phyloP scores from a whole-genome alignment of 2,113 vertebrate species.

The Ceratotherium simum region DNA sequence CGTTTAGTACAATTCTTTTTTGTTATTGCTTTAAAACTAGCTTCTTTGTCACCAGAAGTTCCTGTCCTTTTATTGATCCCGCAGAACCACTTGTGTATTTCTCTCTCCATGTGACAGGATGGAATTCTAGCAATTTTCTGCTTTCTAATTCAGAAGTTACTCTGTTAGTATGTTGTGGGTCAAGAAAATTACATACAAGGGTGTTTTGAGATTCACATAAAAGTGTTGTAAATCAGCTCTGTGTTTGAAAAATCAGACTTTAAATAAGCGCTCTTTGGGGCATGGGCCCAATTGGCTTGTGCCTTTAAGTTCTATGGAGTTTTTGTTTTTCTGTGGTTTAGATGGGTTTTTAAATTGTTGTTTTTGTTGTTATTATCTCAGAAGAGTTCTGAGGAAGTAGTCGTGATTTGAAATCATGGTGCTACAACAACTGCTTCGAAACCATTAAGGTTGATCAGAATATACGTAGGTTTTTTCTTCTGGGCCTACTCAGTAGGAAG shows the following conservation, averaged over 20 bases:
- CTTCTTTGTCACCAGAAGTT: slow-evolving; percentile 71
- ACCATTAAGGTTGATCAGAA: not conserved
- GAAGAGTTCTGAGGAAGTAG: slow-evolving; percentile 61
- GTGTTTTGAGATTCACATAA: slow-evolving; percentile 75
- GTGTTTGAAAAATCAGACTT: slow-evolving; percentile 72
- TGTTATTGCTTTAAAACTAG: slow-evolving; percentile 72
- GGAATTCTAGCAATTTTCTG: slow-evolving; percentile 82
- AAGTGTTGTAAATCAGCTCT: slow-evolving; percentile 72
- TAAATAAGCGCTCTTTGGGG: slow-evolving; percentile 57
- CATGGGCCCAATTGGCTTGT: not conserved
- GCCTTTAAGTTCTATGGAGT: slow-evolving; percentile 58
- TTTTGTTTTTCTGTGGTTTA: slow-evolving; percentile 71
- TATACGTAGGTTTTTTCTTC: not conserved
- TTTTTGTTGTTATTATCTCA: slow-evolving; percentile 56
- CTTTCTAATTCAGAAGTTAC: slow-evolving; percentile 78
- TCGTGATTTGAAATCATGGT: slow-evolving; percentile 61
- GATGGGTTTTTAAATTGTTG: slow-evolving; percentile 71
- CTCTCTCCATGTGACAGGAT: slow-evolving; percentile 67
- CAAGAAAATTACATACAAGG: slow-evolving; percentile 78
- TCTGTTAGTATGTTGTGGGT: slow-evolving; percentile 75
- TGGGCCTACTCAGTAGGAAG: not conserved
- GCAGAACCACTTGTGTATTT: slow-evolving; percentile 64
- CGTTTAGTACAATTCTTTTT: slow-evolving; percentile 69
- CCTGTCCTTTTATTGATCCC: slow-evolving; percentile 56
- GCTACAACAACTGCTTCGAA: slow-evolving; percentile 47